A percentile compares a stretch with the other conserved stretches of the same genome.
phyloP scores from a whole-genome alignment of 2,113 vertebrate genomes.

The Perca fluviatilis region DNA sequence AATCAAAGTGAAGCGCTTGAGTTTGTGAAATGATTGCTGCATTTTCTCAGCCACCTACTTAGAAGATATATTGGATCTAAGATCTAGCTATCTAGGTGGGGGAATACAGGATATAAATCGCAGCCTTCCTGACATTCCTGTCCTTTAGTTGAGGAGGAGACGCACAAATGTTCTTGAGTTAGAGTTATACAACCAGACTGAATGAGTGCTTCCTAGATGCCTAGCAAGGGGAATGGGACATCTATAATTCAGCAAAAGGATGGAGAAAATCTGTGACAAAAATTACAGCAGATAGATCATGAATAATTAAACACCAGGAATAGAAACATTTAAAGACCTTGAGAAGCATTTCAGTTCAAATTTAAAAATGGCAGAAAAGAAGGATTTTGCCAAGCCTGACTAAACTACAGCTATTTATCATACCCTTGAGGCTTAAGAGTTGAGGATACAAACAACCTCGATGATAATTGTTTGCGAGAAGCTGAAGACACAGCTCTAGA shows the following conservation, averaged over 20 bases:
- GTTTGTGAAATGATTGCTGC: conserved; percentile 73
- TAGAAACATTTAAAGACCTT: conserved; percentile 82
- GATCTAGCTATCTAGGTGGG: conserved; percentile 52
- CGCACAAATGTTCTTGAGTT: conserved; percentile 54
- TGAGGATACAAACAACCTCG: conserved; percentile 56
- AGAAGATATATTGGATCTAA: conserved; percentile 66
- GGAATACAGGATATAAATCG: conserved; percentile 64
- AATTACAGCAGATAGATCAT: conserved; percentile 80
- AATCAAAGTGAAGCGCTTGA: conserved; percentile 74
- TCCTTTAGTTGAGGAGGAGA: conserved; percentile 66
- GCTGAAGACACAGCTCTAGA: conserved; percentile 27
- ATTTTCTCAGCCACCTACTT: conserved; percentile 70
- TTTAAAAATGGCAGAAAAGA: conserved; percentile 56
- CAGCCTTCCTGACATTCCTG: conserved; percentile 55
- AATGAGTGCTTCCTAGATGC: conserved; percentile 68
- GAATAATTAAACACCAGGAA: conserved; percentile 77
- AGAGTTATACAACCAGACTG: conserved; percentile 74
- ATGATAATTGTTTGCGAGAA: conserved; percentile 60
- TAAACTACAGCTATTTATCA: conserved; percentile 58
- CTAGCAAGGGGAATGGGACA: conserved; percentile 62
- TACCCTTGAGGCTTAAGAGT: conserved; percentile 36
- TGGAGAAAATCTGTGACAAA: conserved; percentile 79
- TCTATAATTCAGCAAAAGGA: conserved; percentile 82
- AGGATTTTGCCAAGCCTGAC: conserved; percentile 25
- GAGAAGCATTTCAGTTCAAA: conserved; percentile 70